phyloP scores from a whole-genome alignment of 2,113 vertebrate species.

The Ptyas mucosa region DNA sequence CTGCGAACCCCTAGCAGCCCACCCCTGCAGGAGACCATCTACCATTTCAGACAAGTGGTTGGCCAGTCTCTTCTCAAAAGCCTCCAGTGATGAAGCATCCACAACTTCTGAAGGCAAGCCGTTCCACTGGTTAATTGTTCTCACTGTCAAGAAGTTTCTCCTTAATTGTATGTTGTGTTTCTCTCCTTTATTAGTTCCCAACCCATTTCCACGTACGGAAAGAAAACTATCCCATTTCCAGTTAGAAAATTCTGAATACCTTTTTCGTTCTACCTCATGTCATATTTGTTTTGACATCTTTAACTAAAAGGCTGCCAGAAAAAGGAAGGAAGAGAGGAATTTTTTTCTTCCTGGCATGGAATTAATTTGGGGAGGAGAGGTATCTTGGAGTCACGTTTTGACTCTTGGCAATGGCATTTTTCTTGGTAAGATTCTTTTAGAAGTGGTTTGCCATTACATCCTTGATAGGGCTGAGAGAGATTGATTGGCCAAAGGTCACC shows the following conservation, averaged over 20 bases:
- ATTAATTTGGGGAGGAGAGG: too few relatives aligned
- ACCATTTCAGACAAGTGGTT: too few relatives aligned
- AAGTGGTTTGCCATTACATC: background rate
- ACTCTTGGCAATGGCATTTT: background rate
- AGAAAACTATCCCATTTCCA: background rate
- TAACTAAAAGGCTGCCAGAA: background rate
- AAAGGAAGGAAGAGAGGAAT: background rate
- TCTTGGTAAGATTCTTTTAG: background rate
- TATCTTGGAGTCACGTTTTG: background rate
- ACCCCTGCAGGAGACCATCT: background rate
- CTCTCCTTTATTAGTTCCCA: background rate
- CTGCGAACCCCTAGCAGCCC: too few relatives aligned
- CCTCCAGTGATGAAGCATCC: too few relatives aligned
- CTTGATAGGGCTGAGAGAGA: background rate
- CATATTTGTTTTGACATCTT: background rate
- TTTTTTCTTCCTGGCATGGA: background rate
- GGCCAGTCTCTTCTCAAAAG: too few relatives aligned
- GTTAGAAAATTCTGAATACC: background rate
- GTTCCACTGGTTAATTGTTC: too few relatives aligned
- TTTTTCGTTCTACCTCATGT: background rate
- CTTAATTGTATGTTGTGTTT: too few relatives aligned
- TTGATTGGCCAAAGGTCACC: background rate
- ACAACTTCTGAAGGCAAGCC: too few relatives aligned
- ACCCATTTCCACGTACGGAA: background rate
- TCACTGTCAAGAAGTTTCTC: too few relatives aligned